Conservation (phyloP, 2,888 invertebrate species). For the Cylindroiulus punctatus region DNA sequence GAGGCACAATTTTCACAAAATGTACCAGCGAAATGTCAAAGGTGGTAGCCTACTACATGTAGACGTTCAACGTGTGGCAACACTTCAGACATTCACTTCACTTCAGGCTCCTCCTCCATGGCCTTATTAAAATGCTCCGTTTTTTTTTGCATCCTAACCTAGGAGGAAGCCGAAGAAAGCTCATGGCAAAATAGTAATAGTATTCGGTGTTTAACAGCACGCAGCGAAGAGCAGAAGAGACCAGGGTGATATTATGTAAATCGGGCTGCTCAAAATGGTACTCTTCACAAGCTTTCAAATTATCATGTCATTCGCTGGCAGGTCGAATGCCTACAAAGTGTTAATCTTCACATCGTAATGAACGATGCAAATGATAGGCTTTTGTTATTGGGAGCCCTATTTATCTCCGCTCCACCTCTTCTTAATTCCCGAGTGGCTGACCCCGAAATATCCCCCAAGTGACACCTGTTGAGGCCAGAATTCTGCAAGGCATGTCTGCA, state of each 20-base stretch:
- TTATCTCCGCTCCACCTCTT: slow-evolving; percentile 45
- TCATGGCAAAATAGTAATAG: not conserved
- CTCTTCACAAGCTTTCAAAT: slow-evolving; percentile 39
- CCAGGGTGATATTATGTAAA: slow-evolving; percentile 39
- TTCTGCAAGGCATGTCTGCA: not conserved
- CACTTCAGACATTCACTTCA: not conserved
- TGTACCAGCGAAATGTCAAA: too few relatives aligned
- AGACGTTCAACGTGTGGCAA: too few relatives aligned
- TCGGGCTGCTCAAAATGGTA: slow-evolving; percentile 21
- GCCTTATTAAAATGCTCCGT: not conserved
- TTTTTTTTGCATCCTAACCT: not conserved
- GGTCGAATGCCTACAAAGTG: slow-evolving; percentile 45
- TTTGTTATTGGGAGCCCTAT: slow-evolving; percentile 35
- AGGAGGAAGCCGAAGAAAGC: not conserved
- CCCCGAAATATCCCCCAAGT: slow-evolving; percentile 13
- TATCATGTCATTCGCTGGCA: slow-evolving; percentile 39
- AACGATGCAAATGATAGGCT: slow-evolving; percentile 47
- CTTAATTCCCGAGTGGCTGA: slow-evolving; percentile 39
- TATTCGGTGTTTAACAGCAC: slow-evolving; percentile 27
- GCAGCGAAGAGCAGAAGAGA: slow-evolving; percentile 23
- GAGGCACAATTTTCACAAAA: too few relatives aligned
- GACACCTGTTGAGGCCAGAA: slow-evolving; percentile 36
- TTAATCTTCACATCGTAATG: slow-evolving; percentile 35
- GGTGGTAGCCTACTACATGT: too few relatives aligned
- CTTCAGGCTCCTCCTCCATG: not conserved